Base-by-base conservation (phyloP, 2,797 vertebrate species). In the Schizothorax lantsangensis region DNA sequence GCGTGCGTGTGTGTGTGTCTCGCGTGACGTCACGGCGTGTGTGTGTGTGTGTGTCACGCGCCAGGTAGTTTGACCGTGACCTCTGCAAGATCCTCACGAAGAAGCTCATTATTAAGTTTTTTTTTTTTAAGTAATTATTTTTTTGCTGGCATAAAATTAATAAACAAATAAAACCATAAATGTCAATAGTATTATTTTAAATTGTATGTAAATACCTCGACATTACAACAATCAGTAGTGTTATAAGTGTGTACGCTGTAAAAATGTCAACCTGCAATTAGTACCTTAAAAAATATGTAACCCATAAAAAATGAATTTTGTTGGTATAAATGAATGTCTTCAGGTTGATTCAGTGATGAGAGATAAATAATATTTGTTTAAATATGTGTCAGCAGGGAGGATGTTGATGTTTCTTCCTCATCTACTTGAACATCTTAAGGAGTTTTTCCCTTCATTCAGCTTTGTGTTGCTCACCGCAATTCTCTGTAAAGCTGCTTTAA, bases 11-110 rank as follows among this genome's bases (percentile, higher is more conserved):
- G 72, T 57, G 19, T 64, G 26, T 64, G 62, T 66, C 43, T 33
- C 26, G 57, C 43, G 79, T 84, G 83, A 84, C 83, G 83, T 84
- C 83, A 84, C 83, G 7, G 72, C 72, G 12, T 5, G 21, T 2
- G 68, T 3, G 52, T 8, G 30, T 30, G 72, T 57, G 19, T 64
- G 26, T 64, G 62, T 66, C 43, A 47, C 26, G 57, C 43, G 79
- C 77, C 43, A 81, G 43, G 43, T 81, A 33, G 5, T 36, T 81
- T 47, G 49, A 57, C 36, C 15, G 1, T 26, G 49, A 30, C 68
- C 66, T n/a, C 19, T 45, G 33, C 19, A 21, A 71, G 36, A 23
- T 40, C 23, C 69, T 72, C 69, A 43, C 12, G 40, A 72, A n/a
- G 38, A n/a, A 21, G 19, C 68, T 69, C 33, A 0, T 69, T 38